Percentiles rank a stretch among this genome's conserved stretches.
Evolutionary conservation across 1,140 invertebrate species (phyloP).

Genomic region (Atta texana): DNA sequence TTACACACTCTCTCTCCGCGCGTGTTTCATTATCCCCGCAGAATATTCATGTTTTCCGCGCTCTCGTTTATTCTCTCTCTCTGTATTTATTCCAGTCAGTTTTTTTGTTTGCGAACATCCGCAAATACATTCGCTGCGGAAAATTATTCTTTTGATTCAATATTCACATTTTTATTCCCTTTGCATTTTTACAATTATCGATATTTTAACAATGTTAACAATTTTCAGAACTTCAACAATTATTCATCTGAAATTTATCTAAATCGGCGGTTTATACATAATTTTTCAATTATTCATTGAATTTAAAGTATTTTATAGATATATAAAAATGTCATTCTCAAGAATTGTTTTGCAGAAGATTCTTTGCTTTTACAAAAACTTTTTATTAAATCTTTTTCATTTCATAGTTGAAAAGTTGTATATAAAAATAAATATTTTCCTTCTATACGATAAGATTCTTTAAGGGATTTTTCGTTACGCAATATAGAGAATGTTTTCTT

Average conservation of each 20-base stretch:
- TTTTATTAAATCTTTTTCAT: not conserved
- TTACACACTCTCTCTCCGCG: not conserved
- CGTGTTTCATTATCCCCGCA: slow-evolving; percentile 32
- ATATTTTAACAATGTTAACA: slow-evolving; percentile 6
- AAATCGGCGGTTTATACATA: not conserved
- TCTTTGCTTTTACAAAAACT: not conserved
- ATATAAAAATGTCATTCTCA: not conserved
- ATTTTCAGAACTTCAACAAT: slow-evolving; percentile 16
- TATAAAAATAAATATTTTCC: not conserved
- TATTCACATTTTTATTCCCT: not conserved
- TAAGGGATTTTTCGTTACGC: not conserved
- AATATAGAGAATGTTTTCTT: not conserved
- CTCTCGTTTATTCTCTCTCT: slow-evolving; percentile 15
- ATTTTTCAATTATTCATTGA: slow-evolving; percentile 19
- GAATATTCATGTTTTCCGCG: slow-evolving; percentile 55
- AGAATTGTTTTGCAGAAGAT: not conserved
- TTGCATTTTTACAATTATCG: not conserved
- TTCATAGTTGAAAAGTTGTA: not conserved
- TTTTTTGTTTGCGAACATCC: slow-evolving; percentile 42
- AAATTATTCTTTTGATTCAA: slow-evolving; percentile 37
- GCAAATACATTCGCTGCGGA: slow-evolving; percentile 20
- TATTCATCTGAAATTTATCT: slow-evolving; percentile 9
- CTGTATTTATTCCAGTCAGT: slow-evolving; percentile 17
- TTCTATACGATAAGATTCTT: not conserved
- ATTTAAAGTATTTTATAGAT: not conserved